These are phyloP conservation scores for Forbesichthys agassizii DNA, from an alignment of 2,113 vertebrate species.

Conservation along the genomic window DNA sequence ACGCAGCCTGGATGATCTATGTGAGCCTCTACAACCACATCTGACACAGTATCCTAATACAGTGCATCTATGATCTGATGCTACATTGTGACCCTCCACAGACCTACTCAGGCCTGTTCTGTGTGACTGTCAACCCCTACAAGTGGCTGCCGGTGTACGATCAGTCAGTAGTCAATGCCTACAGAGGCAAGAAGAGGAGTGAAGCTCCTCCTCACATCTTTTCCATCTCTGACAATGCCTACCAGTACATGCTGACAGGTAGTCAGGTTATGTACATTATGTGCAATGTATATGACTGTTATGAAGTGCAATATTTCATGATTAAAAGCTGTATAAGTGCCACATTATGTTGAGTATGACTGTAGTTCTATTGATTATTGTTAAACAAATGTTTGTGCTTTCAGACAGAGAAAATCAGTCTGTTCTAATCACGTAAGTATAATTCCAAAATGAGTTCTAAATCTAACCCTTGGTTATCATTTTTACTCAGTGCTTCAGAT, in stretches of 20 bases:
- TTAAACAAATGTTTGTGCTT: slow-evolving; percentile 13
- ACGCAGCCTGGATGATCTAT: slow-evolving; percentile 90
- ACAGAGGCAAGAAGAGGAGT: slow-evolving; percentile 81
- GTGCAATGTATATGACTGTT: too few relatives aligned
- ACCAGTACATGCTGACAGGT: slow-evolving; percentile 85
- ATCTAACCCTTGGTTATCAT: neutral
- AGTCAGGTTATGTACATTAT: neutral
- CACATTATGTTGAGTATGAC: too few relatives aligned
- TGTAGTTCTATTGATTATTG: neutral
- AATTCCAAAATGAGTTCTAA: neutral
- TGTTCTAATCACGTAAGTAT: slow-evolving; percentile 81
- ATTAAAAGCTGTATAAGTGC: too few relatives aligned
- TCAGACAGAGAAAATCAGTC: slow-evolving; percentile 86
- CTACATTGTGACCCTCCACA: too few relatives aligned
- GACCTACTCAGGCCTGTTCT: too few relatives aligned
- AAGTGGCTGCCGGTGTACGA: too few relatives aligned
- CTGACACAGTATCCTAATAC: too few relatives aligned
- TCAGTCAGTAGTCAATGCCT: slow-evolving; percentile 46
- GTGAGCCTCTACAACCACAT: slow-evolving; percentile 69
- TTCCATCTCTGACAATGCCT: slow-evolving; percentile 84
- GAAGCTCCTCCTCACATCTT: slow-evolving; percentile 85
- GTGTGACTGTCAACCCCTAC: too few relatives aligned
- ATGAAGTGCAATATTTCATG: too few relatives aligned
- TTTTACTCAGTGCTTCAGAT: neutral
- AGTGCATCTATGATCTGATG: too few relatives aligned